A percentile compares a stretch with the other conserved stretches of the same genome.
Evolutionary conservation across 2,888 invertebrate species (phyloP).

Genomic region (Monopis laevigella): DNA sequence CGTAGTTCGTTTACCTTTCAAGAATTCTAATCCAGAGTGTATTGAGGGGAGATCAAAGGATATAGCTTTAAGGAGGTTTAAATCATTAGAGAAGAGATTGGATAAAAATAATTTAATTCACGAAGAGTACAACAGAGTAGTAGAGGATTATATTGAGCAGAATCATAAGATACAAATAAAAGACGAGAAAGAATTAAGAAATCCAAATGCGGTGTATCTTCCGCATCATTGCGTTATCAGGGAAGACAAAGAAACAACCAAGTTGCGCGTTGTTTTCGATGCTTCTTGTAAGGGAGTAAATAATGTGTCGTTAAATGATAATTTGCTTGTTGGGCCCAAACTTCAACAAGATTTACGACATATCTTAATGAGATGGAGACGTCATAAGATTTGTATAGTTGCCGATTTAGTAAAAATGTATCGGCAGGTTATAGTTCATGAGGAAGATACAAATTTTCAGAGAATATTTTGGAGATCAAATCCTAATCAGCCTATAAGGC

Average conservation of each 20-base stretch:
- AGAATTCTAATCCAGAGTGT: constrained; percentile 16
- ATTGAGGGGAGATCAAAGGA: constrained; percentile 16
- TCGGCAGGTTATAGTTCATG: constrained; percentile 17
- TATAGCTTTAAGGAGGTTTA: constrained; percentile 18
- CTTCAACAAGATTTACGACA: constrained; percentile 19
- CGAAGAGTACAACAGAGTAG: constrained; percentile 18
- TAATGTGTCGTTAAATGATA: constrained; percentile 14
- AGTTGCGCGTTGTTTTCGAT: constrained; percentile 14
- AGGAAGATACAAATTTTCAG: constrained; percentile 19
- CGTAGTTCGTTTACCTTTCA: constrained; percentile 18
- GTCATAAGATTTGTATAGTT: constrained; percentile 18
- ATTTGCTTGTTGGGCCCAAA: constrained; percentile 12
- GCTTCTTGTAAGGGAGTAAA: constrained; percentile 15
- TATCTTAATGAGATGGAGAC: constrained; percentile 22
- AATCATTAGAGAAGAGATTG: constrained; percentile 18
- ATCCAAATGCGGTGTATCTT: constrained; percentile 13
- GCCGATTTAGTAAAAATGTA: constrained; percentile 25
- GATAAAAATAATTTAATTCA: constrained; percentile 15
- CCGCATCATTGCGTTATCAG: constrained; percentile 13
- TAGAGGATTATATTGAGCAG: constrained; percentile 16
- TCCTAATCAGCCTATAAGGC: constrained; percentile 12
- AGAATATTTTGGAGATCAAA: constrained; percentile 19
- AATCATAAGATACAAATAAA: constrained; percentile 15
- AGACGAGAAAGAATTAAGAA: background rate
- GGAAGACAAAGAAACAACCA: constrained; percentile 13